Evolutionary conservation across 2,888 invertebrate species (phyloP).

Genomic region (Rotaria macrura): DNA sequence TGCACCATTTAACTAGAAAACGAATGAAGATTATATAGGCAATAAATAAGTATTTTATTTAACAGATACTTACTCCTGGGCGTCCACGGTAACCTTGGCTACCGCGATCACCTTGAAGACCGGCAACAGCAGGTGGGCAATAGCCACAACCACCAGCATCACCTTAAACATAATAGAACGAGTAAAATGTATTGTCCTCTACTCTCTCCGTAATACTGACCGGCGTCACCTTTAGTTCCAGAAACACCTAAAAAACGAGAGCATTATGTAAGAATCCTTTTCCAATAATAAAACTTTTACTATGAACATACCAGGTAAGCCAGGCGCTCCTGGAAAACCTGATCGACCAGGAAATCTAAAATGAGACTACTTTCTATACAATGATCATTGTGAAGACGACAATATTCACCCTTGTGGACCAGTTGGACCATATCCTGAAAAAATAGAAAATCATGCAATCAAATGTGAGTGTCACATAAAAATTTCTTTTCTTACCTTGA

Average conservation of each 20-base stretch:
- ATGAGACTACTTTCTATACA: not conserved
- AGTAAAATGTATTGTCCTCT: not conserved
- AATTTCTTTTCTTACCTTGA: not conserved
- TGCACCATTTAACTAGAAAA: not conserved
- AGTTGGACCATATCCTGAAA: not conserved
- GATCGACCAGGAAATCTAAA: not conserved
- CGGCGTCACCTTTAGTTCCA: not conserved
- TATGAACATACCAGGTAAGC: not conserved
- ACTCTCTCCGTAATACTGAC: not conserved
- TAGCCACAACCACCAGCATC: not conserved
- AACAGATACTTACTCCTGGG: not conserved
- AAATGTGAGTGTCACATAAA: not conserved
- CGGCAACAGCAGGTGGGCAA: not conserved
- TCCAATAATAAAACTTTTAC: too few relatives aligned
- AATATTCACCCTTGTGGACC: not conserved
- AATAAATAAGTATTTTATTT: not conserved
- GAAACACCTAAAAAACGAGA: not conserved
- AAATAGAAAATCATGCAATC: not conserved
- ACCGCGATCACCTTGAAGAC: slow-evolving; percentile 15
- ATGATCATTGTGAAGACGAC: not conserved
- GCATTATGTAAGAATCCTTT: not conserved
- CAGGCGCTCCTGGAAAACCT: not conserved
- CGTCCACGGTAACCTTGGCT: not conserved
- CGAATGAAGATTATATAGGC: not conserved
- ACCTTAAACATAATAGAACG: not conserved